These are phyloP conservation scores for Gobionotothen gibberifrons DNA, from an alignment of 2,797 vertebrate species.

Conservation along the genomic window DNA sequence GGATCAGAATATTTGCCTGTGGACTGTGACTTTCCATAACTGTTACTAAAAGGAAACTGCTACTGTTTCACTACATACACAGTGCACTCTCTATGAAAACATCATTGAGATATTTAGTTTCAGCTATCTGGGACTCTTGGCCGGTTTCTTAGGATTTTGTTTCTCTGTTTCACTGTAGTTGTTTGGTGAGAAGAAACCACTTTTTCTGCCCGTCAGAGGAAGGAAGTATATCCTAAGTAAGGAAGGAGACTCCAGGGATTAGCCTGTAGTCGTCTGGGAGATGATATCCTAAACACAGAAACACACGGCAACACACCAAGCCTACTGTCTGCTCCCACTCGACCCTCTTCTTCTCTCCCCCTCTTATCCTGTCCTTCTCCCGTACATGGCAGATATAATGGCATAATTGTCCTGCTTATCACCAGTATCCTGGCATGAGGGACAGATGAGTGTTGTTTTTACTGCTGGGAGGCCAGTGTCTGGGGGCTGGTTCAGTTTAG, in stretches of 20 bases:
- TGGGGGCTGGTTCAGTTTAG: not conserved
- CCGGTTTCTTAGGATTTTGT: constrained; percentile 15
- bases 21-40: constrained; percentile 24
- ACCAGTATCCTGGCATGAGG: constrained; percentile 59
- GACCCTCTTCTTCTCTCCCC: constrained; percentile 11
- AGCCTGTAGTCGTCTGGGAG: constrained; percentile 51
- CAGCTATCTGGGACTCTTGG: not conserved
- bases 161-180: constrained; percentile 45
- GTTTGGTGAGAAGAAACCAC: constrained; percentile 50
- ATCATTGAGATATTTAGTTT: constrained; percentile 4
- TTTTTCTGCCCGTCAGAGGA: constrained; percentile 60
- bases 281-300: constrained; percentile 70
- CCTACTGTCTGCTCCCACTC: constrained; percentile 55
- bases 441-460: constrained; percentile 68
- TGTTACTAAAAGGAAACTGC: constrained; percentile 8
- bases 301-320: constrained; percentile 59
- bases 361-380: constrained; percentile 49
- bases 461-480: constrained; percentile 37
- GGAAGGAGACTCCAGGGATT: constrained; percentile 71
- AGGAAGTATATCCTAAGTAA: constrained; percentile 72
- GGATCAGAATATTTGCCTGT: not conserved
- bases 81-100: constrained; percentile 34
- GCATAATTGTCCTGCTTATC: constrained; percentile 73
- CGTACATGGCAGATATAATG: constrained; percentile 64
- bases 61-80: constrained; percentile 16